A percentile compares a stretch with the other conserved stretches of the same genome.
phyloP scores from a whole-genome alignment of 2,797 vertebrate genomes.

The Malacoraja senta region DNA sequence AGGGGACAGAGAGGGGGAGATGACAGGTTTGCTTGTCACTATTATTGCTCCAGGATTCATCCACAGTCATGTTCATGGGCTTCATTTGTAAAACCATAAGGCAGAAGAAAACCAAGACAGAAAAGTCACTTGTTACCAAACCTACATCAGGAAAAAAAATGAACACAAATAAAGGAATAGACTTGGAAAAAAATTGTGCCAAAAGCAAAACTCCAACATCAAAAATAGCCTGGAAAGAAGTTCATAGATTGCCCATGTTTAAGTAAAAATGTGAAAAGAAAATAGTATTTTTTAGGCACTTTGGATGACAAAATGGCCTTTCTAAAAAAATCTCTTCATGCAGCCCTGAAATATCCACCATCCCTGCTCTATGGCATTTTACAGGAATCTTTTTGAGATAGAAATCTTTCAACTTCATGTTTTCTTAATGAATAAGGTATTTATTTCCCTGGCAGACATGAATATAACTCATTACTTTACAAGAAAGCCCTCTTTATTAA shows the following conservation, averaged over 20 bases:
- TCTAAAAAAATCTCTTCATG: slow-evolving; percentile 23
- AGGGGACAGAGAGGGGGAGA: no score
- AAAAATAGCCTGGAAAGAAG: neutral
- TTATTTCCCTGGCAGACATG: slow-evolving; percentile 34
- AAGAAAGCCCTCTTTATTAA: slow-evolving; percentile 38
- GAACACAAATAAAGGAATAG: neutral
- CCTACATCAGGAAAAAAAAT: neutral
- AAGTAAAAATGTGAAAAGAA: neutral
- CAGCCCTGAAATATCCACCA: slow-evolving; percentile 23
- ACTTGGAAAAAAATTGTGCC: no score
- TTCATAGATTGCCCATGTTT: neutral
- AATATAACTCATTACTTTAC: slow-evolving; percentile 31
- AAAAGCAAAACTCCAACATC: neutral
- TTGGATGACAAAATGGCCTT: slow-evolving; percentile 19
- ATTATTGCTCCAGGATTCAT: neutral
- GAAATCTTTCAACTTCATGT: slow-evolving; percentile 29
- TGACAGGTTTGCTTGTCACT: neutral
- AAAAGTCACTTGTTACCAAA: neutral
- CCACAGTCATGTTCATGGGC: neutral
- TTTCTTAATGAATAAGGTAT: slow-evolving; percentile 37
- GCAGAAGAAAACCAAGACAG: neutral
- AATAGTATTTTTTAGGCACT: neutral
- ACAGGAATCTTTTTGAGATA: slow-evolving; percentile 36
- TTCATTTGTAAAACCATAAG: neutral
- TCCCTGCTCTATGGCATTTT: slow-evolving; percentile 11